phyloP scores from a whole-genome alignment of 2,113 vertebrate species.

The Nestor notabilis region DNA sequence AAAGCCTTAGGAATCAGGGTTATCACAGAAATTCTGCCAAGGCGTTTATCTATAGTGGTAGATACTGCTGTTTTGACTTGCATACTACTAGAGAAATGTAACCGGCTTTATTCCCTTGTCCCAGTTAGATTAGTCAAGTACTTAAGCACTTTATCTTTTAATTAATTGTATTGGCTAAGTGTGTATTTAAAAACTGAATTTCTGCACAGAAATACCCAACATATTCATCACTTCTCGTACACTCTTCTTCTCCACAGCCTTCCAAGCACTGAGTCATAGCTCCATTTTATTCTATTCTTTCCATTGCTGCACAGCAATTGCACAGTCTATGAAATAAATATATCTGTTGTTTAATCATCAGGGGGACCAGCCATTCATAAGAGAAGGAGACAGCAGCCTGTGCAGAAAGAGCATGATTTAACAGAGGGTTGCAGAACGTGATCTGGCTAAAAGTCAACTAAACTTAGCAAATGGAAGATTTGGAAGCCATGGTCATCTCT shows the following conservation, averaged over 20 bases:
- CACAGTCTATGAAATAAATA: slow-evolving; percentile 31
- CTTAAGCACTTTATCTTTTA: slow-evolving; percentile 61
- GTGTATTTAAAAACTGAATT: slow-evolving; percentile 56
- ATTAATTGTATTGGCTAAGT: slow-evolving; percentile 66
- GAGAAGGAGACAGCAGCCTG: background rate
- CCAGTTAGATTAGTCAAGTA: slow-evolving; percentile 42
- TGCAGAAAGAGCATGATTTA: background rate
- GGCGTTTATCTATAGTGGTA: background rate
- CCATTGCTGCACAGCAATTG: slow-evolving; percentile 66
- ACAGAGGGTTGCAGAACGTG: background rate
- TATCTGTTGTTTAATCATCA: slow-evolving; percentile 63
- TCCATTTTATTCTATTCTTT: slow-evolving; percentile 66
- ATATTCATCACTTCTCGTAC: slow-evolving; percentile 23
- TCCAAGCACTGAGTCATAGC: slow-evolving; percentile 68
- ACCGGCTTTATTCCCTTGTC: slow-evolving; percentile 32
- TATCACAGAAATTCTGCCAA: slow-evolving; percentile 28
- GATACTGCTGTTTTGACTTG: slow-evolving; percentile 34
- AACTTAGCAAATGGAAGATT: background rate
- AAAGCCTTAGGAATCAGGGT: background rate
- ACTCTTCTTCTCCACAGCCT: slow-evolving; percentile 48
- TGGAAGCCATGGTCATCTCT: background rate
- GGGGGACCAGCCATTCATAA: slow-evolving; percentile 13
- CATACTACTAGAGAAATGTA: slow-evolving; percentile 8
- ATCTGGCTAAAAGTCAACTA: background rate
- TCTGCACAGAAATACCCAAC: slow-evolving; percentile 38